Conservation (phyloP, 2,797 vertebrate species). For the Choloepus didactylus region DNA sequence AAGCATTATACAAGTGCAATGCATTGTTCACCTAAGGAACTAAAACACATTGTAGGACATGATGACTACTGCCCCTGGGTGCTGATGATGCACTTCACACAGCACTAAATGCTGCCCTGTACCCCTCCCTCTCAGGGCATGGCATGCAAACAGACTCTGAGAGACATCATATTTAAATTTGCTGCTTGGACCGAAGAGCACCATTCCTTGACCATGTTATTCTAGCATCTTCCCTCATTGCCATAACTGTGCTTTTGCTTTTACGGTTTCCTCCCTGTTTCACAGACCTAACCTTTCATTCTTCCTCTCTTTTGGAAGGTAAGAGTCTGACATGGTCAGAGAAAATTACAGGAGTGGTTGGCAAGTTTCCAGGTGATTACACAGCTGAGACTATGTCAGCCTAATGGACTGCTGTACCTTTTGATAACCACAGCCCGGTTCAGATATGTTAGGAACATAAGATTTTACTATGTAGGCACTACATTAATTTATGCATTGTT, state of each 20-base stretch:
- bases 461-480: slow-evolving; percentile 74
- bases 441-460: slow-evolving; percentile 70
- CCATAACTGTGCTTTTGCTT: neutral
- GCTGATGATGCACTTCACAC: too few species aligned
- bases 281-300: slow-evolving; percentile 70
- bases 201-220: neutral
- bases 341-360: neutral
- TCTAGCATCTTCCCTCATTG: neutral
- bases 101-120: too few species aligned
- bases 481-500: slow-evolving; percentile 81
- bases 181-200: neutral
- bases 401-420: slow-evolving; percentile 69
- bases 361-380: slow-evolving; percentile 49
- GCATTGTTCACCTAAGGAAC: too few species aligned
- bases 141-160: neutral
- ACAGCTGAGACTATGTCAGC: slow-evolving; percentile 41
- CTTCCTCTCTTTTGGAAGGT: slow-evolving; percentile 75
- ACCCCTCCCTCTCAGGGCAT: too few species aligned
- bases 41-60: rapidly evolving
- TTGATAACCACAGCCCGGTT: slow-evolving; percentile 65
- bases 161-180: neutral
- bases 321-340: neutral
- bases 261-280: slow-evolving; percentile 72
- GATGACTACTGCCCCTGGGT: neutral
- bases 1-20: too few species aligned